A percentile compares a stretch with the other conserved stretches of the same genome.
These are phyloP conservation scores for Cylas formicarius DNA, from an alignment of 1,140 invertebrate genomes.

Conservation along the genomic window DNA sequence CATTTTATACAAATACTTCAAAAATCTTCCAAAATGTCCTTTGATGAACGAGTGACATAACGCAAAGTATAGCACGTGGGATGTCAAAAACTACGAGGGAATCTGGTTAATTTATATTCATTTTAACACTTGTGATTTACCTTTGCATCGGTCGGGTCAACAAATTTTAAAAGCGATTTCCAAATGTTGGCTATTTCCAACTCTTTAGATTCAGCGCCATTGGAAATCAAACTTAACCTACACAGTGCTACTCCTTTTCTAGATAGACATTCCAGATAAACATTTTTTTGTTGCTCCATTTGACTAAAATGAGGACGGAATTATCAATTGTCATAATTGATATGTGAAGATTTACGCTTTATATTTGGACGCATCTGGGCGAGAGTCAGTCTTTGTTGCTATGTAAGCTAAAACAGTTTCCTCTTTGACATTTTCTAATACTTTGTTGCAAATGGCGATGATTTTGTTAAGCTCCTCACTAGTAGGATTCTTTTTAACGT, in stretches of 20 bases:
- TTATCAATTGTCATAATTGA: not conserved
- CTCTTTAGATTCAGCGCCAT: slow-evolving; percentile 39
- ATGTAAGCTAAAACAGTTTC: slow-evolving; percentile 48
- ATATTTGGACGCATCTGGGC: slow-evolving; percentile 68
- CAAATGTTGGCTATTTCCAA: slow-evolving; percentile 58
- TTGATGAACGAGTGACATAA: slow-evolving; percentile 74
- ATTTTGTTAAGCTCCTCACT: slow-evolving; percentile 35
- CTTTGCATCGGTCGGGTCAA: slow-evolving; percentile 70
- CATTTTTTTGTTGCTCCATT: slow-evolving; percentile 76
- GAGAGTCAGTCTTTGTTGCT: slow-evolving; percentile 71
- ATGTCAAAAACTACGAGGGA: slow-evolving; percentile 24
- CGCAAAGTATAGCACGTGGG: slow-evolving; percentile 62
- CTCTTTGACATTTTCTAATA: slow-evolving; percentile 66
- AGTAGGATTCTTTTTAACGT: slow-evolving; percentile 8
- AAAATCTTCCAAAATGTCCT: slow-evolving; percentile 69
- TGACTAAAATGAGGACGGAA: slow-evolving; percentile 45
- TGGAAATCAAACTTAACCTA: slow-evolving; percentile 50
- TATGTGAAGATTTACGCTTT: slow-evolving; percentile 52
- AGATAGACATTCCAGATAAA: slow-evolving; percentile 68
- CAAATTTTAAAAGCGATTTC: slow-evolving; percentile 67
- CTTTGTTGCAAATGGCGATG: slow-evolving; percentile 54
- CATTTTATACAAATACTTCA: slow-evolving; percentile 68
- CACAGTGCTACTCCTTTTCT: slow-evolving; percentile 68
- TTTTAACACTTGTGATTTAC: slow-evolving; percentile 45
- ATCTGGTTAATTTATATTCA: slow-evolving; percentile 2